phyloP scores from a whole-genome alignment of 2,797 vertebrate species.

The Coregonus ussuriensis region DNA sequence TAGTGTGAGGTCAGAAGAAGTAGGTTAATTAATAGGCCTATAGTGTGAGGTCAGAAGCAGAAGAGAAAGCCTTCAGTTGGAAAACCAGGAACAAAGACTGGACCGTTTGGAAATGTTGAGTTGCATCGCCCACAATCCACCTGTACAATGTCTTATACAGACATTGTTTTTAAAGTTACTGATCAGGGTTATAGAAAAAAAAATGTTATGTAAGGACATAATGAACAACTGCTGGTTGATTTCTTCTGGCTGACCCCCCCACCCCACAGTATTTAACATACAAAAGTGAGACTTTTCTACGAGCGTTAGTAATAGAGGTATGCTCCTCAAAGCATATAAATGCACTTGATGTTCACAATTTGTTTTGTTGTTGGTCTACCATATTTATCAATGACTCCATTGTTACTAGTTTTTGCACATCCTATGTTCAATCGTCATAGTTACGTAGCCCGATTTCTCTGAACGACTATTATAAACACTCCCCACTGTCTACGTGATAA shows the following conservation, averaged over 20 bases:
- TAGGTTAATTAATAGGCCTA: too few relatives aligned
- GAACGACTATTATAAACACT: neutral
- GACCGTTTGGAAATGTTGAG: neutral
- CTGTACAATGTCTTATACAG: neutral
- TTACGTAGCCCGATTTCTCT: neutral
- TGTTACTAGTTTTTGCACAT: neutral
- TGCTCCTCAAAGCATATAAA: constrained; percentile 50
- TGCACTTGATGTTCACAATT: constrained; percentile 61
- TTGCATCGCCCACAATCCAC: neutral
- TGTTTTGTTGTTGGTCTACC: constrained; percentile 33
- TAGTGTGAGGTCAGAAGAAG: too few relatives aligned
- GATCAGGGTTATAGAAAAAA: neutral
- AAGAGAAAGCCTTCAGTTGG: neutral
- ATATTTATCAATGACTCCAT: constrained; percentile 46
- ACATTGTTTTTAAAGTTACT: neutral
- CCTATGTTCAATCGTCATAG: neutral
- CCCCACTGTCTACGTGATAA: neutral
- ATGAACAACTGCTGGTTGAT: neutral
- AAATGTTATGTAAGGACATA: neutral
- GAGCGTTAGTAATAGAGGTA: neutral
- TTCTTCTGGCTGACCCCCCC: neutral
- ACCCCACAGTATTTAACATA: neutral
- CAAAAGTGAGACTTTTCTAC: too few relatives aligned
- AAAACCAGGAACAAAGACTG: neutral
- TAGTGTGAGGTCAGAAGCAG: neutral